Evolutionary conservation across 1,140 invertebrate species (phyloP).

Genomic region (Pseudomyrmex flavicornis): DNA sequence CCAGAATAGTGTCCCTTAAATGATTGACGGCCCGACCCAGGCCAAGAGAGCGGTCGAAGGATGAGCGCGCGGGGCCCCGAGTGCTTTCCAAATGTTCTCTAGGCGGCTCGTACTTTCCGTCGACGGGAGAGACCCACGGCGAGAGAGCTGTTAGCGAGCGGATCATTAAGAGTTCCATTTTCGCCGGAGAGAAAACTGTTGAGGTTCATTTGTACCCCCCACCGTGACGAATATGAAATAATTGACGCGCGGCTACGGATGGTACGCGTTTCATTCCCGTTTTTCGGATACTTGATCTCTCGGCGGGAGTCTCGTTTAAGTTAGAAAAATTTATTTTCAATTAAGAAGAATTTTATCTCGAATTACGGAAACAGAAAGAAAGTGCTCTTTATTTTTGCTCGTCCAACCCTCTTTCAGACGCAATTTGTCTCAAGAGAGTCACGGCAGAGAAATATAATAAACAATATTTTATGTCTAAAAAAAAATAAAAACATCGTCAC

Average conservation of each 20-base stretch:
- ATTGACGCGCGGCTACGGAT: constrained; percentile 2
- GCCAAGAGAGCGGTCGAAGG: constrained; percentile 68
- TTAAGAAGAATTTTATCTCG: too few relatives aligned
- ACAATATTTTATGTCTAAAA: too few relatives aligned
- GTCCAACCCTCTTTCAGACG: too few relatives aligned
- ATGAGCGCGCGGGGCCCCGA: constrained; percentile 51
- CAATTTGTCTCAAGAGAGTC: too few relatives aligned
- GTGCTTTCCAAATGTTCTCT: constrained; percentile 68
- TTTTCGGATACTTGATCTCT: too few relatives aligned
- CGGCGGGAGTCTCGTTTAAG: too few relatives aligned
- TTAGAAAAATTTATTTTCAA: too few relatives aligned
- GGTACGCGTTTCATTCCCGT: background rate
- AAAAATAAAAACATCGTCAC: background rate
- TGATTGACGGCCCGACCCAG: constrained; percentile 75
- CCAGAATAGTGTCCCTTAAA: constrained; percentile 71
- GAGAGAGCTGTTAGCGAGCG: background rate
- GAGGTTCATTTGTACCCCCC: constrained; percentile 22
- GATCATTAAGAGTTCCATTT: constrained; percentile 49
- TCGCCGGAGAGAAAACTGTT: constrained; percentile 36
- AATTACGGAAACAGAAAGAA: too few relatives aligned
- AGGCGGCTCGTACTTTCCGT: constrained; percentile 34
- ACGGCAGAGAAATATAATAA: too few relatives aligned
- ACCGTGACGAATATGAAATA: constrained; percentile 37
- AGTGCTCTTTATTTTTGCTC: too few relatives aligned
- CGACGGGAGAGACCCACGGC: background rate